Conservation (phyloP, 2,888 invertebrate genomes). For the Diabrotica balteata region DNA sequence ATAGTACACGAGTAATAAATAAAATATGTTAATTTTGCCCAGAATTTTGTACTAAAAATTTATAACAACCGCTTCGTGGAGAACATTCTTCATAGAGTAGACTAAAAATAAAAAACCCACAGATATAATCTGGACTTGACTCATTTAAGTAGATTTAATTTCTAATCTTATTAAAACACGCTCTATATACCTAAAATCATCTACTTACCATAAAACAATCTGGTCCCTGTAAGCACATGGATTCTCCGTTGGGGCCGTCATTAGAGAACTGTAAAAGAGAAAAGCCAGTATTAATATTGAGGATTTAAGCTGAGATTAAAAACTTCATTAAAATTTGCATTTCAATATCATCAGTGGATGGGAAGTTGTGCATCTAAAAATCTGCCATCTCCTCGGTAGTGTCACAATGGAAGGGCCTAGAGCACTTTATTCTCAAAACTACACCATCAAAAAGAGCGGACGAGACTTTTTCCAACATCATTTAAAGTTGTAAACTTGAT, state of each 20-base stretch:
- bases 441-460: conserved; percentile 1
- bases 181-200: not conserved
- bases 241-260: conserved; percentile 69
- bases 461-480: not conserved
- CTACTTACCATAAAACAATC: conserved; percentile 75
- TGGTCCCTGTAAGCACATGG: conserved; percentile 73
- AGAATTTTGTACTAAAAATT: no score
- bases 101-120: no score
- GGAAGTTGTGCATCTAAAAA: conserved; percentile 21
- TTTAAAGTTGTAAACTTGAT: not conserved
- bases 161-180: no score
- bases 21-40: no score
- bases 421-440: conserved; percentile 25
- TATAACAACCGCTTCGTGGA: no score
- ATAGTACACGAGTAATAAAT: no score
- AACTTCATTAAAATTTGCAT: conserved; percentile 47
- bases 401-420: conserved; percentile 34
- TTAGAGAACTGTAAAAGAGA: conserved; percentile 70
- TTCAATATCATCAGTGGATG: conserved; percentile 39
- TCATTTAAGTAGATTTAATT: no score
- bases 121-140: no score
- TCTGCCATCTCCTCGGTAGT: conserved; percentile 12
- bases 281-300: conserved; percentile 47
- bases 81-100: no score
- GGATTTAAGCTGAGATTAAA: conserved; percentile 39